phyloP scores from a whole-genome alignment of 2,888 invertebrate genomes.

The Cheilosia vulpina region DNA sequence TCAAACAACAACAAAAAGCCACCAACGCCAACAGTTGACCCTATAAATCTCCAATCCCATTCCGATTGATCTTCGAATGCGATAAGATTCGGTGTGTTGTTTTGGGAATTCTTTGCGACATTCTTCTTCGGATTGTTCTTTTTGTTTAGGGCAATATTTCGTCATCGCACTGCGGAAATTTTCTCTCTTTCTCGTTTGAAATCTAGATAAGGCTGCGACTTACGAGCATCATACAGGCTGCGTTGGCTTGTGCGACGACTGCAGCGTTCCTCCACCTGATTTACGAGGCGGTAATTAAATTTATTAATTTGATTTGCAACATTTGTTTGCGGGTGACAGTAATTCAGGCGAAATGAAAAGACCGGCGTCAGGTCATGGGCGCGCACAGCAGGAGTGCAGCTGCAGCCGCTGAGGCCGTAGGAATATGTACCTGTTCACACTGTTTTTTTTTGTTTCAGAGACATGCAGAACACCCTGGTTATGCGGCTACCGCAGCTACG shows the following conservation, averaged over 20 bases:
- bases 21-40: conserved; percentile 32
- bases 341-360: conserved; percentile 28
- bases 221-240: neutral
- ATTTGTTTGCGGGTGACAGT: conserved; percentile 67
- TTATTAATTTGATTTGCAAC: conserved; percentile 75
- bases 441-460: conserved; percentile 11
- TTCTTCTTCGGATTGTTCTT: conserved; percentile 34
- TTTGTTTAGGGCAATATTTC: conserved; percentile 50
- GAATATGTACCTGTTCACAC: conserved; percentile 57
- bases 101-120: conserved; percentile 43
- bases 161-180: conserved; percentile 59
- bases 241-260: conserved; percentile 6
- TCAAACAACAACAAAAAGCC: neutral
- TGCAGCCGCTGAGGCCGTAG: conserved; percentile 40
- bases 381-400: conserved; percentile 59
- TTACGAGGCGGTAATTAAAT: conserved; percentile 76
- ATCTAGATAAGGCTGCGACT: conserved; percentile 48
- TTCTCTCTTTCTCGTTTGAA: conserved; percentile 4
- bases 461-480: conserved; percentile 59
- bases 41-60: conserved; percentile 68
- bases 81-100: conserved; percentile 51
- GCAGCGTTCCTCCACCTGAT: conserved; percentile 56
- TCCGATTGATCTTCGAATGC: conserved; percentile 59
- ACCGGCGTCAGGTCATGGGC: conserved; percentile 23
- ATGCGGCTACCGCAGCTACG: conserved; percentile 57